These are phyloP conservation scores for Crotalus viridis DNA, from an alignment of 2,113 vertebrate genomes.

Conservation along the genomic window DNA sequence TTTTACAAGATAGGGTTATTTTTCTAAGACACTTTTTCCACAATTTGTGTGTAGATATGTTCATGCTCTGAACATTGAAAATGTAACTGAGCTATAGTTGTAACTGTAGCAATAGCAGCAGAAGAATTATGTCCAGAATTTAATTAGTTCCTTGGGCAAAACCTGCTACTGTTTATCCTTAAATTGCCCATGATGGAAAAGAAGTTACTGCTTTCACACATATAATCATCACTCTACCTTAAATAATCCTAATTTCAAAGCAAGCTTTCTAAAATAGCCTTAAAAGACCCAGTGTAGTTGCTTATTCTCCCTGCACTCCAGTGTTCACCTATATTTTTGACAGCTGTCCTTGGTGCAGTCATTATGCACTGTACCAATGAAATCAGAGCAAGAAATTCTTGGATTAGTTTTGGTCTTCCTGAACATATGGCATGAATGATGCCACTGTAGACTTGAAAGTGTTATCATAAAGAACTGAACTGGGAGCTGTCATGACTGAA, in stretches of 20 bases:
- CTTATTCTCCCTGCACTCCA: not conserved
- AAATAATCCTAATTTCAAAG: not conserved
- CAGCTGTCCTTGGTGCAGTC: not conserved
- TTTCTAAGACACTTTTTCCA: not conserved
- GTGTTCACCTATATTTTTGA: not conserved
- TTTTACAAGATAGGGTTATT: not conserved
- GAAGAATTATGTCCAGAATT: not conserved
- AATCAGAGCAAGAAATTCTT: not conserved
- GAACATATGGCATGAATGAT: not conserved
- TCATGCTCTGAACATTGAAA: too few species aligned
- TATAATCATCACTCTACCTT: not conserved
- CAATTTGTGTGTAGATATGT: not conserved
- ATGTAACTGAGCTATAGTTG: not conserved
- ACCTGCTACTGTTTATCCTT: not conserved
- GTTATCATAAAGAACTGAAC: not conserved
- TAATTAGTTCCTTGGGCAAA: not conserved
- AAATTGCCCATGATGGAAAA: not conserved
- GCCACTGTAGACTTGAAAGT: not conserved
- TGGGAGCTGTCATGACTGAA: slow-evolving; percentile 14
- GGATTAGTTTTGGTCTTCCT: not conserved
- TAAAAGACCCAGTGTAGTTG: not conserved
- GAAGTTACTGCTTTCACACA: not conserved
- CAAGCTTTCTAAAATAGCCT: not conserved
- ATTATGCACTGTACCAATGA: not conserved
- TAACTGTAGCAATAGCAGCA: not conserved